Conservation (phyloP, 2,113 vertebrate genomes). For the Dissostichus mawsoni region DNA sequence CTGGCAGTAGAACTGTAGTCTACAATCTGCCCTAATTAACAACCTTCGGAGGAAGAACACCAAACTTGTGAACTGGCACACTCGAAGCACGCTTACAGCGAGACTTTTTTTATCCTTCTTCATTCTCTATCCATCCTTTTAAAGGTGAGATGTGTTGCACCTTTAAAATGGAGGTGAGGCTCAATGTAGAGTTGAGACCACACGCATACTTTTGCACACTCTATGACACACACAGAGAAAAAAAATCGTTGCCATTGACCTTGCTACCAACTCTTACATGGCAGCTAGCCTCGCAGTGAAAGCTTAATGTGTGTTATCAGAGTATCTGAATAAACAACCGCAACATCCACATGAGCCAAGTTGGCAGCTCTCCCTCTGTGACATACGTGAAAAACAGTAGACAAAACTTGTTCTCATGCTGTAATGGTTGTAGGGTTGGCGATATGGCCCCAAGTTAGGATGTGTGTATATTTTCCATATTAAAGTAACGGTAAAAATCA, state of each 20-base stretch:
- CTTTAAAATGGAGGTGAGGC: constrained; percentile 8
- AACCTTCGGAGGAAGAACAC: constrained; percentile 85
- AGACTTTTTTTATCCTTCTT: constrained; percentile 41
- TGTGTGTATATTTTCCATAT: too few relatives aligned
- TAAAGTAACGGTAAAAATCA: too few relatives aligned
- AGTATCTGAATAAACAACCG: constrained; percentile 33
- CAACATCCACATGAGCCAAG: background rate
- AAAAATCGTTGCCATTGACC: constrained; percentile 15
- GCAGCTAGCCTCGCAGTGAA: constrained; percentile 6
- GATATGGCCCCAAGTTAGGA: too few relatives aligned
- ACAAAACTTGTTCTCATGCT: constrained; percentile 10
- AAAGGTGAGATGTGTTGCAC: background rate
- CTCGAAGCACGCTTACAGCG: constrained; percentile 78
- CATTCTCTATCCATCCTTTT: constrained; percentile 21
- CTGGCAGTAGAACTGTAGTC: constrained; percentile 90
- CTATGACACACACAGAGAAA: background rate
- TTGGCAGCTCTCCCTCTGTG: constrained; percentile 10
- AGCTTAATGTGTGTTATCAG: constrained; percentile 30
- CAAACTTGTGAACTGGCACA: constrained; percentile 88
- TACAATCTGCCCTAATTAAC: constrained; percentile 94
- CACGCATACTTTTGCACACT: background rate
- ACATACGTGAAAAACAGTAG: background rate
- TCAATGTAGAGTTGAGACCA: constrained; percentile 1
- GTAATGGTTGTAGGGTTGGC: background rate
- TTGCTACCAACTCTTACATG: constrained; percentile 21